phyloP scores from a whole-genome alignment of 1,140 invertebrate genomes.

The Phymorhynchus buccinoides region DNA sequence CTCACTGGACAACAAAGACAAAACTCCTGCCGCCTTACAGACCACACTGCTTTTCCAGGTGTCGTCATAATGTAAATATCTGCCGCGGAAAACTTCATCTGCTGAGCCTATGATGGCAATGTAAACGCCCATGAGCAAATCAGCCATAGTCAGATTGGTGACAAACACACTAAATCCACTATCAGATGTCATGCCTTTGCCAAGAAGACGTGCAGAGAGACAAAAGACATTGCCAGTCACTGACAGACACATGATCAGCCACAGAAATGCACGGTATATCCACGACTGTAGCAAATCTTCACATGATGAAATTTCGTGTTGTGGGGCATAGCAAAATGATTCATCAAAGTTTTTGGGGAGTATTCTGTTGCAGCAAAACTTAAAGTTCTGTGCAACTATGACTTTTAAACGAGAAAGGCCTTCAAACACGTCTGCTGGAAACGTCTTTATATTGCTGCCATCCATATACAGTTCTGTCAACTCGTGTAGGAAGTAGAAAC shows the following conservation, averaged over 20 bases:
- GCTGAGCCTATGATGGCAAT: too few species aligned
- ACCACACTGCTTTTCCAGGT: too few species aligned
- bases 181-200: not conserved
- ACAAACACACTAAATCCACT: conserved; percentile 49
- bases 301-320: conserved; percentile 54
- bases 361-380: conserved; percentile 47
- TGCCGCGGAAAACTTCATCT: too few species aligned
- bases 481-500: not conserved
- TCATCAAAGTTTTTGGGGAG: conserved; percentile 38
- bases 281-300: conserved; percentile 45
- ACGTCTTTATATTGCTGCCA: not conserved
- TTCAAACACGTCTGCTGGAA: not conserved
- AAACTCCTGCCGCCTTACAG: too few species aligned
- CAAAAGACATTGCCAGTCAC: conserved; percentile 49
- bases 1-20: too few species aligned
- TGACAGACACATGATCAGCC: conserved; percentile 46
- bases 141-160: conserved; percentile 47
- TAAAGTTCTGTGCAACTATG: conserved; percentile 42
- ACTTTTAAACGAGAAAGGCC: not conserved
- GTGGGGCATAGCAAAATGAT: conserved; percentile 30
- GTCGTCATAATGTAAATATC: too few species aligned
- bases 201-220: conserved; percentile 33
- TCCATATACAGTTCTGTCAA: not conserved
- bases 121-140: too few species aligned
- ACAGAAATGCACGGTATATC: conserved; percentile 44